These are phyloP conservation scores for Bufo gargarizans DNA, from an alignment of 2,113 vertebrate genomes.

Conservation along the genomic window DNA sequence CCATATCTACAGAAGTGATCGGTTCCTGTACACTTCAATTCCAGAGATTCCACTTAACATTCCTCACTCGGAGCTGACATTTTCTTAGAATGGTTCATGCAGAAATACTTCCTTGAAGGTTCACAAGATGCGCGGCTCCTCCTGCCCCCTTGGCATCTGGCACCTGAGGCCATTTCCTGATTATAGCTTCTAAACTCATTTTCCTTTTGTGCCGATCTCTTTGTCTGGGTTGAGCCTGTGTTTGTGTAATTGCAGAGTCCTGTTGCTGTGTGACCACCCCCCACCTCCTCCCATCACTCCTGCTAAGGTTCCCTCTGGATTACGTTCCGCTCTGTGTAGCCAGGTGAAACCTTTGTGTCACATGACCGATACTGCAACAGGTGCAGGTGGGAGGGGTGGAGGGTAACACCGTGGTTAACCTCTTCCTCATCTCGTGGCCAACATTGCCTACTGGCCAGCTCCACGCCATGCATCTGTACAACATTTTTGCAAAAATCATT, in stretches of 20 bases:
- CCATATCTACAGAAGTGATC: not conserved
- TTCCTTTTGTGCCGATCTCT: slow-evolving; percentile 26
- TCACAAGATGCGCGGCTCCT: not conserved
- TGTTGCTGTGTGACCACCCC: slow-evolving; percentile 37
- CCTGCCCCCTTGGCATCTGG: slow-evolving; percentile 1
- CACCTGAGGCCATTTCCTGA: slow-evolving; percentile 40
- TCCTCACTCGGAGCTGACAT: not conserved
- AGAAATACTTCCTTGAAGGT: not conserved
- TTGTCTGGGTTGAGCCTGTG: slow-evolving; percentile 13
- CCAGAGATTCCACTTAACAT: not conserved
- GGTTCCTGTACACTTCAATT: not conserved
- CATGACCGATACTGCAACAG: slow-evolving; percentile 55
- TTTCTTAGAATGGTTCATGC: slow-evolving; percentile 6
- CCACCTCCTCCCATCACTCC: slow-evolving; percentile 24
- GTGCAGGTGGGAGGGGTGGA: slow-evolving; percentile 34
- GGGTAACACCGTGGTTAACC: slow-evolving; percentile 35
- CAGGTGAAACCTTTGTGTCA: slow-evolving; percentile 55
- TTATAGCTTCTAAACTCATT: slow-evolving; percentile 17
- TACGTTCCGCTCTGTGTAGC: slow-evolving; percentile 21
- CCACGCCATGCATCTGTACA: not conserved
- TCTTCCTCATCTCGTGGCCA: slow-evolving; percentile 28
- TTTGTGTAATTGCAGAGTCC: slow-evolving; percentile 45
- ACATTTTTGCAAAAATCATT: not conserved
- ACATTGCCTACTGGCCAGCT: not conserved
- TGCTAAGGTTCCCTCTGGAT: slow-evolving; percentile 44